These are phyloP conservation scores for Caenorhabditis uteleia DNA, from an alignment of 2,888 invertebrate species.

Conservation along the genomic window DNA sequence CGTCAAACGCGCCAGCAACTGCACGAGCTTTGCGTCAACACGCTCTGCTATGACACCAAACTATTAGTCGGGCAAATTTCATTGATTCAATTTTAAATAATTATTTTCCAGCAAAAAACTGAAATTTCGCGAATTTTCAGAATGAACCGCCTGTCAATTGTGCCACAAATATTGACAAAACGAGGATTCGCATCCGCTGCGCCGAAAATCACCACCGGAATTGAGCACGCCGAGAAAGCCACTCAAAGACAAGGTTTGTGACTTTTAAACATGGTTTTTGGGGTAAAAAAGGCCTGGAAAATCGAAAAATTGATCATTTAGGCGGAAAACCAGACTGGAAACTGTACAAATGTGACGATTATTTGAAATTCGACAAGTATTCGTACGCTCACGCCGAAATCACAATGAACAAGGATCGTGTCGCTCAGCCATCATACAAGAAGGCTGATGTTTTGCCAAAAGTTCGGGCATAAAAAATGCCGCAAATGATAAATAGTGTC, in stretches of 20 bases:
- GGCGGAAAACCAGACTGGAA: slow-evolving; percentile 53
- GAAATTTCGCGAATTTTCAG: slow-evolving; percentile 2
- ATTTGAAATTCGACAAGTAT: slow-evolving; percentile 63
- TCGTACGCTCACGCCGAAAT: slow-evolving; percentile 65
- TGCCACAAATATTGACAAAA: background rate
- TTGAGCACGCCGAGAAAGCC: slow-evolving; percentile 65
- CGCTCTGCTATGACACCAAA: background rate
- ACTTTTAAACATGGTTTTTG: background rate
- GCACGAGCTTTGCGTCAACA: no score
- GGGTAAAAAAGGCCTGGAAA: slow-evolving; percentile 3
- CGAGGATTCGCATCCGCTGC: slow-evolving; percentile 46
- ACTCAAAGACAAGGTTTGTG: slow-evolving; percentile 50
- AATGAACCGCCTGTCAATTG: slow-evolving; percentile 33
- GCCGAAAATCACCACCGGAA: slow-evolving; percentile 59
- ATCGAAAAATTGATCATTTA: slow-evolving; percentile 24
- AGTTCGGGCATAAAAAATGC: slow-evolving; percentile 9
- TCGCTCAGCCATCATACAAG: slow-evolving; percentile 62
- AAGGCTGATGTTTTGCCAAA: slow-evolving; percentile 62
- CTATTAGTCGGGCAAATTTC: no score
- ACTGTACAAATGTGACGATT: slow-evolving; percentile 65
- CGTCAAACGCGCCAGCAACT: no score
- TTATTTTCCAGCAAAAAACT: background rate
- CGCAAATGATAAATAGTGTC: no score
- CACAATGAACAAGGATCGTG: slow-evolving; percentile 58
- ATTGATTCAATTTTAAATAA: no score